These are phyloP conservation scores for Cygnus atratus DNA, from an alignment of 2,113 vertebrate genomes.

Conservation along the genomic window DNA sequence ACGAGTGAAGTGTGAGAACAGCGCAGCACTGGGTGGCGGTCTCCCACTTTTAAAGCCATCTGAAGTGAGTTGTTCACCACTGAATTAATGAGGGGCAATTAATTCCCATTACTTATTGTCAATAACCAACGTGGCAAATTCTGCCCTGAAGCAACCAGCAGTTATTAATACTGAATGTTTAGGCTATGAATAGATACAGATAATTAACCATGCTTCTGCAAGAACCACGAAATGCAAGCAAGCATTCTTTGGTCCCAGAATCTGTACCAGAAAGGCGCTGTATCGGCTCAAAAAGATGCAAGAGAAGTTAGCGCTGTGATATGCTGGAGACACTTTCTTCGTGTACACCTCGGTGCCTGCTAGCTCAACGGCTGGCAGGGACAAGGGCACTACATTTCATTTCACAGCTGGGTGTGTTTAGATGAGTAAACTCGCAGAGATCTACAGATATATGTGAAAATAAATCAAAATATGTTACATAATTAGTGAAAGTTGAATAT, in stretches of 20 bases:
- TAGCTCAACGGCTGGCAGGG: not conserved
- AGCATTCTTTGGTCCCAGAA: not conserved
- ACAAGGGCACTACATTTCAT: not conserved
- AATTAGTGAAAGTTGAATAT: not conserved
- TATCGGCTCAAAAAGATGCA: not conserved
- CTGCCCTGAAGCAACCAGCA: conserved; percentile 24
- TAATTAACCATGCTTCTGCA: conserved; percentile 1
- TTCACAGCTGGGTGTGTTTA: not conserved
- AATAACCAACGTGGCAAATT: not conserved
- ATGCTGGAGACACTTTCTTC: not conserved
- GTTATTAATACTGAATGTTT: not conserved
- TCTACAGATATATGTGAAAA: not conserved
- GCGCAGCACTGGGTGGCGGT: not conserved
- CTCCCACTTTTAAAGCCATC: not conserved
- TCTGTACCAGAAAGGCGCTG: not conserved
- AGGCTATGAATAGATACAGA: not conserved
- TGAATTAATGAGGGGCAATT: conserved; percentile 36
- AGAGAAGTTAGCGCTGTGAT: not conserved
- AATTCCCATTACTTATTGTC: conserved; percentile 1
- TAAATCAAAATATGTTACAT: not conserved
- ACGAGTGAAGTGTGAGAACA: not conserved
- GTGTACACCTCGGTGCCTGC: not conserved
- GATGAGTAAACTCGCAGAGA: not conserved
- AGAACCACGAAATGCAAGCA: not conserved
- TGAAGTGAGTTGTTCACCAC: not conserved